Evolutionary conservation across 2,888 invertebrate genomes (phyloP).

Genomic region (Nowickia ferox): DNA sequence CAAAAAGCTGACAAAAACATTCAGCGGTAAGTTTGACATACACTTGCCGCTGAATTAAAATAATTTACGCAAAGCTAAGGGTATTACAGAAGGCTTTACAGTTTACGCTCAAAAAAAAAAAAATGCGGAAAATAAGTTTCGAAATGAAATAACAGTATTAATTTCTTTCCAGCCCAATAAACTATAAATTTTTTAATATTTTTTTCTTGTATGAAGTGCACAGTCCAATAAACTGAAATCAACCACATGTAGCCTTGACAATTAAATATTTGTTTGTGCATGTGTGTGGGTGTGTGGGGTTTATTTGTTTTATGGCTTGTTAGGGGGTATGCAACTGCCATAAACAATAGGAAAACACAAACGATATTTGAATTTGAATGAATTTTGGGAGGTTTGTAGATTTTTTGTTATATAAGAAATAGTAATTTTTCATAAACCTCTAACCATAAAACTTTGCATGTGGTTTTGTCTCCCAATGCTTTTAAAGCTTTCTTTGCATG

Average conservation of each 20-base stretch:
- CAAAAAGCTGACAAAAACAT: conserved; percentile 4
- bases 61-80: conserved; percentile 39
- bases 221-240: conserved; percentile 8
- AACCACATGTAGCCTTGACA: conserved; percentile 56
- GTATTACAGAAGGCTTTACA: conserved; percentile 51
- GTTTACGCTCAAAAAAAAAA: conserved; percentile 29
- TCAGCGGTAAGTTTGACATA: conserved; percentile 22
- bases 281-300: not conserved
- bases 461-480: not conserved
- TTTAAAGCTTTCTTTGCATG: not conserved
- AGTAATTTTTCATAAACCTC: conserved; percentile 27
- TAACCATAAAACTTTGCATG: not conserved
- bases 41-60: not conserved
- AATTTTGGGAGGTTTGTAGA: conserved; percentile 15
- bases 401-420: conserved; percentile 36
- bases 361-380: conserved; percentile 65
- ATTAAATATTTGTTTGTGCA: conserved; percentile 32
- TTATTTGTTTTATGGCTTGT: conserved; percentile 29
- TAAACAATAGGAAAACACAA: conserved; percentile 47
- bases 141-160: conserved; percentile 3
- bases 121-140: conserved; percentile 16
- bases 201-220: conserved; percentile 24
- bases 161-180: conserved; percentile 10
- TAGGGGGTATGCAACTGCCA: conserved; percentile 9
- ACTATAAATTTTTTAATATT: not conserved